Conservation (phyloP, 2,888 invertebrate genomes). For the Thymelicus acteon region DNA sequence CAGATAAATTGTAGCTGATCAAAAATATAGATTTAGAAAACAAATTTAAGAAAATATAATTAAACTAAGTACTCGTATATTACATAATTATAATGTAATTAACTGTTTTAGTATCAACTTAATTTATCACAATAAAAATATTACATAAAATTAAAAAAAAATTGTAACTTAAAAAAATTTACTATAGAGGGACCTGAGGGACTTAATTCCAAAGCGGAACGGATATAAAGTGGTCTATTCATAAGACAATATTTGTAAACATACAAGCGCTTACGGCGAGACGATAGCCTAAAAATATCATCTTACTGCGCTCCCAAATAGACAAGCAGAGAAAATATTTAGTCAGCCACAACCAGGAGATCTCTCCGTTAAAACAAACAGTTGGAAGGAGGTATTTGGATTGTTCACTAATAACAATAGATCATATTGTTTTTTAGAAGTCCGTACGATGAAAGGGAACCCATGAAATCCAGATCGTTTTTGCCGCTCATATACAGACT, state of each 20-base stretch:
- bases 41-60: too few species aligned
- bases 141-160: too few species aligned
- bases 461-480: too few species aligned
- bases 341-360: neutral
- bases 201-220: neutral
- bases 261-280: neutral
- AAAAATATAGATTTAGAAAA: too few species aligned
- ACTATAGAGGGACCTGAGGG: neutral
- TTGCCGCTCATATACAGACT: too few species aligned
- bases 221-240: neutral
- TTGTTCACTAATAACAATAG: neutral
- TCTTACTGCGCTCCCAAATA: neutral
- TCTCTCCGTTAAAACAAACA: neutral
- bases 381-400: neutral
- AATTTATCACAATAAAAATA: too few species aligned
- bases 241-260: conserved; percentile 5
- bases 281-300: conserved; percentile 1
- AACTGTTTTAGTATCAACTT: too few species aligned
- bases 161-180: neutral
- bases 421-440: neutral
- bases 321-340: neutral
- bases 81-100: too few species aligned
- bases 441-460: too few species aligned
- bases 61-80: too few species aligned
- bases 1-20: too few species aligned